These are phyloP conservation scores for Cyphomyrus discorhynchus DNA, from an alignment of 2,113 vertebrate genomes.

Conservation along the genomic window DNA sequence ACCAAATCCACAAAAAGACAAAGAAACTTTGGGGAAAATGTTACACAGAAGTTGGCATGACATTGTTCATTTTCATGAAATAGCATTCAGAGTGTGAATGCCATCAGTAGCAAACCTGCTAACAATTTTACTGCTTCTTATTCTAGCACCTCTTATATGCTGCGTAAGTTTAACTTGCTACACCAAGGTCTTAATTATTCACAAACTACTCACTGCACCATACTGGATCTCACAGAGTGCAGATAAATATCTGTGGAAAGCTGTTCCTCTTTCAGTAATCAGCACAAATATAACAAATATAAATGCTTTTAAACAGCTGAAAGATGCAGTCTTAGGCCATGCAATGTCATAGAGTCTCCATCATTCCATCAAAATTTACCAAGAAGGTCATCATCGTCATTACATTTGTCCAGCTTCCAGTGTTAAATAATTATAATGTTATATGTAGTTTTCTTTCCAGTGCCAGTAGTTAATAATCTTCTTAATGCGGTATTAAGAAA, in stretches of 20 bases:
- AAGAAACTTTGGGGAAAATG: neutral
- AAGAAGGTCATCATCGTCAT: neutral
- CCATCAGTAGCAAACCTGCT: neutral
- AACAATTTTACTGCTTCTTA: neutral
- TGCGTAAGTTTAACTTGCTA: neutral
- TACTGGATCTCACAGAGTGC: neutral
- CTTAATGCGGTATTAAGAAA: neutral
- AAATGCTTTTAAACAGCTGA: neutral
- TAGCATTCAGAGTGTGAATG: neutral
- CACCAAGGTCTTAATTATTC: neutral
- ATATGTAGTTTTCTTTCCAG: neutral
- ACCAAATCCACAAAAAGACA: neutral
- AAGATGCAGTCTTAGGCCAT: neutral
- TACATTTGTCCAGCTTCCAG: neutral
- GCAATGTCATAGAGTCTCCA: neutral
- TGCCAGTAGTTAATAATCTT: neutral
- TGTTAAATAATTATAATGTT: neutral
- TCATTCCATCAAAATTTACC: neutral
- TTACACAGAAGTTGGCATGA: neutral
- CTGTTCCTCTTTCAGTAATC: neutral
- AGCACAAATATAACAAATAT: neutral
- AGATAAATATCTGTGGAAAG: neutral
- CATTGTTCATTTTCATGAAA: neutral
- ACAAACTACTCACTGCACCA: neutral
- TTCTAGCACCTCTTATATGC: neutral